Conservation (phyloP, 2,888 invertebrate species). For the Hirtodrosophila alboralis region DNA sequence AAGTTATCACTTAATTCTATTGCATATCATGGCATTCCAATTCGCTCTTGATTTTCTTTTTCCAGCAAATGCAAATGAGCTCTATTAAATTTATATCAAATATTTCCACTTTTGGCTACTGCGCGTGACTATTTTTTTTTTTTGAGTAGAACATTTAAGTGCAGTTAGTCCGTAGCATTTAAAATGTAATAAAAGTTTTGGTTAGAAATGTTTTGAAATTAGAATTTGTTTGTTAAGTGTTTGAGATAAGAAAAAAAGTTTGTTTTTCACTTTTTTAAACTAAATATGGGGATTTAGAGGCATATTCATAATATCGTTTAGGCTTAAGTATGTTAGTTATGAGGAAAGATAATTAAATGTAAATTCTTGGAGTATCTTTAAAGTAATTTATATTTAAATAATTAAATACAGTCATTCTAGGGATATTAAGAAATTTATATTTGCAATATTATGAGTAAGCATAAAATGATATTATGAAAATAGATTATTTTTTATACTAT, state of each 20-base stretch:
- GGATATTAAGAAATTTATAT: too few relatives aligned
- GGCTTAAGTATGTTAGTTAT: background rate
- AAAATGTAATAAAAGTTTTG: conserved; percentile 53
- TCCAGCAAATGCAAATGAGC: conserved; percentile 61
- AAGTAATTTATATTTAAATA: too few relatives aligned
- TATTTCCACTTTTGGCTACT: conserved; percentile 50
- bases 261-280: background rate
- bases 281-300: background rate
- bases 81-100: conserved; percentile 68
- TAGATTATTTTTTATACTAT: too few relatives aligned
- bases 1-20: conserved; percentile 67
- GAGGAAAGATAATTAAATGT: too few relatives aligned
- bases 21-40: conserved; percentile 61
- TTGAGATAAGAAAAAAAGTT: conserved; percentile 17
- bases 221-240: conserved; percentile 7
- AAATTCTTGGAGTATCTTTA: too few relatives aligned
- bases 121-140: conserved; percentile 64
- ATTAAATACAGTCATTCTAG: too few relatives aligned
- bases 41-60: conserved; percentile 25
- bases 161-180: conserved; percentile 66
- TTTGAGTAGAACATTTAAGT: conserved; percentile 29
- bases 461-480: too few relatives aligned
- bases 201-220: conserved; percentile 27
- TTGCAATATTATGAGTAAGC: too few relatives aligned
- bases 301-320: background rate